Percentiles rank a stretch among this genome's conserved stretches.
phyloP scores from a whole-genome alignment of 2,797 vertebrate species.

The Malacoraja senta region DNA sequence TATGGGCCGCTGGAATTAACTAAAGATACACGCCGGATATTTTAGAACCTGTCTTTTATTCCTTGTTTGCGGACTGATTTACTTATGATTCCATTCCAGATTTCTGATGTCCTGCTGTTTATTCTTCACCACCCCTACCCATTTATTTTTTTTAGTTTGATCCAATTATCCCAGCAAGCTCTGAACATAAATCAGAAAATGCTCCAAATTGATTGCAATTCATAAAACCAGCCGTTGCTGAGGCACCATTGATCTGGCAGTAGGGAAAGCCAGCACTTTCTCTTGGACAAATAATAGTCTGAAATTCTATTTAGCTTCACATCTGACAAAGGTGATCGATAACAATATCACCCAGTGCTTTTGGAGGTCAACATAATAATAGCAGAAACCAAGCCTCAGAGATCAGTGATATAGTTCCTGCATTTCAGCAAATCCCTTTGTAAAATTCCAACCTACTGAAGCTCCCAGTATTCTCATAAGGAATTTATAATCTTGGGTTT shows the following conservation, averaged over 20 bases:
- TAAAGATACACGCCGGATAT: background rate
- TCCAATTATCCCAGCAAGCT: background rate
- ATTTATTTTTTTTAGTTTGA: background rate
- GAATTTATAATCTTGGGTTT: background rate
- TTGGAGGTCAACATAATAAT: background rate
- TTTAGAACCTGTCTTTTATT: background rate
- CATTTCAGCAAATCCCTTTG: background rate
- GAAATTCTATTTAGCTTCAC: background rate
- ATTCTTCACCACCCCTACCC: no score
- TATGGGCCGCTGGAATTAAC: background rate
- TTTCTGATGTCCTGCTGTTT: background rate
- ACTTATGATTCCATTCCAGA: background rate
- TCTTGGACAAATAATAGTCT: background rate
- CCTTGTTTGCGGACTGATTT: background rate
- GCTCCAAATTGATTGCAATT: background rate
- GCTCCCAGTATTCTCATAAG: background rate
- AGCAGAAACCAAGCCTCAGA: background rate
- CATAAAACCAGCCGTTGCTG: background rate
- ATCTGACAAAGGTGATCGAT: background rate
- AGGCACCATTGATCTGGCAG: background rate
- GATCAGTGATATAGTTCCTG: background rate
- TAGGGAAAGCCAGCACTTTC: background rate
- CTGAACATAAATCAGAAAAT: background rate
- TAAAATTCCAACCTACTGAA: background rate
- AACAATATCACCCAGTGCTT: background rate